Evolutionary conservation across 2,797 vertebrate species (phyloP), one percentile per base, ranked within the genome.

Genomic region (Leptoclinus maculatus): DNA sequence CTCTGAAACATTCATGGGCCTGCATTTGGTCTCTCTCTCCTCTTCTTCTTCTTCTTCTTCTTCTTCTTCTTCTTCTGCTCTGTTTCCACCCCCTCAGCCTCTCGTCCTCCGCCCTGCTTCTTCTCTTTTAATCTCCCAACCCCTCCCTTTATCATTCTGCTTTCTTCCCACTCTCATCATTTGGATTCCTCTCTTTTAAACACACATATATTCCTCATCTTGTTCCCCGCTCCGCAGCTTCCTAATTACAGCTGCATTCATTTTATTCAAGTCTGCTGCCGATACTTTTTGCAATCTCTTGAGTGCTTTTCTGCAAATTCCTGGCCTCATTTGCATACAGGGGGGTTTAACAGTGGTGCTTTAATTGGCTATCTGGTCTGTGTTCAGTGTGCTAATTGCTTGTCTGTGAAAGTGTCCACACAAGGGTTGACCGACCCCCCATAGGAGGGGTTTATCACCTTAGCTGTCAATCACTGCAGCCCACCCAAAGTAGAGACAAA

Each of bases 281-380:
- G 2, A 70, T 65, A 67, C 63, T 25, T 80, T 82, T 78, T n/a
- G 41, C 66, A 59, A 32, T 72, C 49, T 82, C 27, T 84, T 51
- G 39, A 86, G 56, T 56, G 58, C 54, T 74, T 87, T 76, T 64
- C 69, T 83, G 72, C 70, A 84, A 72, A 79, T 84, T 86, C 75
- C 72, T 17, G 14, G 5, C 25, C 83, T 82, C 41, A 84, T 90
- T 89, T 89, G 63, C 87, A 90, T 85, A 88, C 43, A 51, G 16
- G 72, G 57, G 12, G 68, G 16, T 51, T 89, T 82, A 83, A 81
- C 79, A 54, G 47, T 19, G 69, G 43, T 32, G 51, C 71, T 72
- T 66, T 92, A 91, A 92, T 88, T 92, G 88, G 83, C 75, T 83
- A 78, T 66, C 83, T 90, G 82, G 85, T 82, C 58, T 86, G 74